Evolutionary conservation across 2,113 vertebrate genomes (phyloP), one percentile per base, ranked within the genome.

Genomic region (Cromileptes altivelis): DNA sequence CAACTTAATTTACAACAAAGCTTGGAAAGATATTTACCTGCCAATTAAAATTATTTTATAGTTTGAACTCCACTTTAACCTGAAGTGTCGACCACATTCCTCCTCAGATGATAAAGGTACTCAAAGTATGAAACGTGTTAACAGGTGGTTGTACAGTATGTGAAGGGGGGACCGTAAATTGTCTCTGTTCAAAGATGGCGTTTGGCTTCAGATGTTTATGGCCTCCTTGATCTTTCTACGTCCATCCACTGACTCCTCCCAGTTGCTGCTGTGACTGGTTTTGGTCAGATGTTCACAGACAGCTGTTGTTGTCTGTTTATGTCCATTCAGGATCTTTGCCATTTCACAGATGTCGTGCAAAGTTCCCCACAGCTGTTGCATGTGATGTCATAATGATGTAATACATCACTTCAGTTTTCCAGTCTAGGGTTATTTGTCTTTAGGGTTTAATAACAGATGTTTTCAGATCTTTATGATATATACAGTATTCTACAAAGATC

Each of bases 381-480:
- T 62, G 27, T 62, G 50, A 85, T 72, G 21, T 79, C 60, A 72
- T 45, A 19, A 65, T 72, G 30, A 78, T 14, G 30, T 78, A 60
- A 72, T 30, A 40, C 12, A 65, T 21, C 47, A 13, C 7, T 9
- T 30, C 18, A 52, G 27, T 42, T 77, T 65, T 68, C 49, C 17
- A 4, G 2, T 50, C 23, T 27, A 15, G 49, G 25, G 17, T 33
- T 30, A 30, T 67, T 13, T 69, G 49, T 69, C 65, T 69, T 52
- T 21, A 6, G 18, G 49, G 47, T 37, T 53, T 52, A 33, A 14
- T 11, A 52, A 27, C 18, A 4, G 27, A 53, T 1, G 18, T 18
- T 42, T 21, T 13, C 18, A 67, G 42, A 49, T 57, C 8, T 68
- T 18, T 13, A 15, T 52, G 13, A 12, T 6, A 25, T 13, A 9